These are phyloP conservation scores for Melinaea marsaeus DNA, from an alignment of 2,888 invertebrate species.

Conservation along the genomic window DNA sequence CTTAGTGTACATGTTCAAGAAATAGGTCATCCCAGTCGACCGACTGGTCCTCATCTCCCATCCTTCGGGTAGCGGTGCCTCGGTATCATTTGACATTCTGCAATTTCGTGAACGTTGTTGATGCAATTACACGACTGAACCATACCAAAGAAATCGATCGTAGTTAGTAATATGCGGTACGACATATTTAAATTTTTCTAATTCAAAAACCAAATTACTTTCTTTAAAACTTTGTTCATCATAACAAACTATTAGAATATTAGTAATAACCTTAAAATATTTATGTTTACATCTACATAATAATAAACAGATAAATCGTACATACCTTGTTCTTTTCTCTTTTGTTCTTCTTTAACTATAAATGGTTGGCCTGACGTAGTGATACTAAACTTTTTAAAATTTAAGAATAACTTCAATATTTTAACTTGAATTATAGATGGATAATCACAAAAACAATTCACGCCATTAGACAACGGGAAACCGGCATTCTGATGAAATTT, in stretches of 20 bases:
- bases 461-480: too few relatives aligned
- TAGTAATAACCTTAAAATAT: conserved; percentile 3
- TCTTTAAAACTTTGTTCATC: neutral
- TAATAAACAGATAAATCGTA: neutral
- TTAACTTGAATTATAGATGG: too few relatives aligned
- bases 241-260: neutral
- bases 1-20: conserved; percentile 95
- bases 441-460: too few relatives aligned
- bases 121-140: conserved; percentile 23
- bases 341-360: neutral
- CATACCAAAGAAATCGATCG: neutral
- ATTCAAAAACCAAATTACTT: too few relatives aligned
- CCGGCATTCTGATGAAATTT: too few relatives aligned
- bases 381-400: neutral
- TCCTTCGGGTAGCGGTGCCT: conserved; percentile 86
- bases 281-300: conserved; percentile 1
- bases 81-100: conserved; percentile 70
- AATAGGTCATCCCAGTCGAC: conserved; percentile 94
- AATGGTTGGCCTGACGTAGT: neutral
- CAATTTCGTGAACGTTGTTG: conserved; percentile 41
- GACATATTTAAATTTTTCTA: too few relatives aligned
- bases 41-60: conserved; percentile 95
- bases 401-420: neutral
- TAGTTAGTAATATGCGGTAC: neutral
- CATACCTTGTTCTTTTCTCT: neutral